These are phyloP conservation scores for Melanotaenia trifasciata DNA, from an alignment of 2,797 vertebrate species.

Conservation along the genomic window DNA sequence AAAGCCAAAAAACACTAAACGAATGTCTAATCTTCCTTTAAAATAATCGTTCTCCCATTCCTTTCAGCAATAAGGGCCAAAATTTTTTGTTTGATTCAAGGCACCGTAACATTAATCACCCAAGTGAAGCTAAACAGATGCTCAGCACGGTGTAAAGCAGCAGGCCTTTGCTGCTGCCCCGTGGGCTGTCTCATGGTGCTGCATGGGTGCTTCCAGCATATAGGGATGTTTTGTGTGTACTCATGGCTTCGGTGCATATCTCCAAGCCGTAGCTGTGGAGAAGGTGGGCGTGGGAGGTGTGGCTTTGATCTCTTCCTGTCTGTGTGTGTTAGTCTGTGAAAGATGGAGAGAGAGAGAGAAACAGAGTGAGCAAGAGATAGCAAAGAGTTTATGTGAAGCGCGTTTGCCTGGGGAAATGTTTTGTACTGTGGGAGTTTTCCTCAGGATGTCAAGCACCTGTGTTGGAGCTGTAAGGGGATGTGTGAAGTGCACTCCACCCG, in stretches of 20 bases:
- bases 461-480: slow-evolving; percentile 61
- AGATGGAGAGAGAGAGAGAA: slow-evolving; percentile 31
- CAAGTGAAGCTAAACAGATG: slow-evolving; percentile 45
- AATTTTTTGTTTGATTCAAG: slow-evolving; percentile 27
- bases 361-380: slow-evolving; percentile 54
- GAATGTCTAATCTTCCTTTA: slow-evolving; percentile 38
- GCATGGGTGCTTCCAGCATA: slow-evolving; percentile 55
- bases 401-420: slow-evolving; percentile 66
- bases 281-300: slow-evolving; percentile 58
- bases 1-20: slow-evolving; percentile 40
- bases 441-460: slow-evolving; percentile 75
- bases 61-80: slow-evolving; percentile 6
- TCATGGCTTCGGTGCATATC: slow-evolving; percentile 55
- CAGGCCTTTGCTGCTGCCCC: slow-evolving; percentile 56
- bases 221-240: slow-evolving; percentile 47
- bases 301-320: slow-evolving; percentile 63
- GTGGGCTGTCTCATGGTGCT: slow-evolving; percentile 63
- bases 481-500: slow-evolving; percentile 68
- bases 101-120: slow-evolving; percentile 14
- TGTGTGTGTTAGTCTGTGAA: slow-evolving; percentile 64
- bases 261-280: slow-evolving; percentile 63
- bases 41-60: slow-evolving; percentile 26
- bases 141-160: slow-evolving; percentile 45
- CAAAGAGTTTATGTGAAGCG: slow-evolving; percentile 55
- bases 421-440: slow-evolving; percentile 74